phyloP scores from a whole-genome alignment of 2,113 vertebrate species.

The Cyprinus carpio region DNA sequence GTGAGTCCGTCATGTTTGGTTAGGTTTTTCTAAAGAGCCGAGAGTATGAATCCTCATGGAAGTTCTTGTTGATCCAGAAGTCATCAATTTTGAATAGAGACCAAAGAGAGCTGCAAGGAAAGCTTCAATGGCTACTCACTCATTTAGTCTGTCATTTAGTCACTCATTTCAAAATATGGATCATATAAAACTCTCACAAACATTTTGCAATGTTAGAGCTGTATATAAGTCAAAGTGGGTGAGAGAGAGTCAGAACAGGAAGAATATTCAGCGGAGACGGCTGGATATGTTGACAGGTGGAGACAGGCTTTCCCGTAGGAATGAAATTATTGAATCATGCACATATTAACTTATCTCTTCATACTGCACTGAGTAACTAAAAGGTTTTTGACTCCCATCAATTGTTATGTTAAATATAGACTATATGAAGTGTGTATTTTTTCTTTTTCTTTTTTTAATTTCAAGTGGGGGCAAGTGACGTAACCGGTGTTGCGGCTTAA shows the following conservation, averaged over 20 bases:
- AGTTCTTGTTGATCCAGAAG: constrained; percentile 58
- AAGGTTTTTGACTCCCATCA: constrained; percentile 27
- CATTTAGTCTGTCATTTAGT: constrained; percentile 64
- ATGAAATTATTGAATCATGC: constrained; percentile 27
- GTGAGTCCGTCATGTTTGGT: constrained; percentile 57
- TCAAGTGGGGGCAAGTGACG: too few relatives aligned
- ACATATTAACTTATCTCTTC: constrained; percentile 36
- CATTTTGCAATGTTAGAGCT: neutral
- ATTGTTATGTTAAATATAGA: constrained; percentile 9
- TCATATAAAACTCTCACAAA: constrained; percentile 10
- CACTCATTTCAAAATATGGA: constrained; percentile 54
- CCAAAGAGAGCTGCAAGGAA: constrained; percentile 53
- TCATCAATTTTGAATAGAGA: constrained; percentile 64
- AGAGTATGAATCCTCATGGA: constrained; percentile 49
- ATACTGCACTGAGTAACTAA: neutral
- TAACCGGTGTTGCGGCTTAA: too few relatives aligned
- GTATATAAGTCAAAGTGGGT: constrained; percentile 25
- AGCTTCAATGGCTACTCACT: constrained; percentile 8
- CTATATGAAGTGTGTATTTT: too few relatives aligned
- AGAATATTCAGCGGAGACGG: constrained; percentile 39
- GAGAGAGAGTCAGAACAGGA: constrained; percentile 16
- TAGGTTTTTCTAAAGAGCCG: constrained; percentile 60
- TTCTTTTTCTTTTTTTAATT: neutral
- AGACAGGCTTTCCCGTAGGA: constrained; percentile 9
- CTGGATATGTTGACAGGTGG: constrained; percentile 31